Conservation (phyloP, 2,888 invertebrate species). For the Steromphala cineraria region DNA sequence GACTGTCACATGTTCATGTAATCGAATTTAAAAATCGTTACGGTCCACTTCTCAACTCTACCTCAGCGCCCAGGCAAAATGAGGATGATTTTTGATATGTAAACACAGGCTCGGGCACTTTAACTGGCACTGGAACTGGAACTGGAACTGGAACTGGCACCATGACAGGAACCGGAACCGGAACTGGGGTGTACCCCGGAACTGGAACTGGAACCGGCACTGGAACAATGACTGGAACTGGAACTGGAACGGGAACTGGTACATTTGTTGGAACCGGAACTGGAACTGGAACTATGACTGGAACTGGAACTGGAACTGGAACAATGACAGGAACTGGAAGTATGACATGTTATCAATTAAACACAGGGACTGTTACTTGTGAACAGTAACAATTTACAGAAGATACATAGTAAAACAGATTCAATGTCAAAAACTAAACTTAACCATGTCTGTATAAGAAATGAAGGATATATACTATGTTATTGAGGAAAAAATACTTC, state of each 20-base stretch:
- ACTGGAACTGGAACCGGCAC: slow-evolving; percentile 8
- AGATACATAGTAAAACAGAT: too few species aligned
- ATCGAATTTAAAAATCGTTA: too few species aligned
- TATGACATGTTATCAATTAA: slow-evolving; percentile 2
- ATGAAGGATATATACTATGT: too few species aligned
- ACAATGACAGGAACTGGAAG: slow-evolving; percentile 24
- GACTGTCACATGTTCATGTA: too few species aligned
- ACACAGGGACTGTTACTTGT: slow-evolving; percentile 5
- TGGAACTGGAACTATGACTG: slow-evolving; percentile 14
- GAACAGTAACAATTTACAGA: not conserved
- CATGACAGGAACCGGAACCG: not conserved
- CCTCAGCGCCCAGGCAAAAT: too few species aligned
- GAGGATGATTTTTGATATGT: too few species aligned
- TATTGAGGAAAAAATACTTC: too few species aligned
- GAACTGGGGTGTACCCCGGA: not conserved
- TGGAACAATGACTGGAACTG: slow-evolving; percentile 12
- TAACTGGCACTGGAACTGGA: not conserved
- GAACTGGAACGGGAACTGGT: not conserved
- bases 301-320: slow-evolving; percentile 15
- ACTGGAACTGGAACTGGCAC: slow-evolving; percentile 11
- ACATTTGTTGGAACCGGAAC: slow-evolving; percentile 9
- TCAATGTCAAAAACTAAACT: too few species aligned
- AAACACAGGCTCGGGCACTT: not conserved
- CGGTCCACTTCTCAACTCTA: too few species aligned
- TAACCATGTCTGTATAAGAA: too few species aligned